These are phyloP conservation scores for Acanthurus leucopareius DNA, from an alignment of 2,797 vertebrate genomes.

Conservation along the genomic window DNA sequence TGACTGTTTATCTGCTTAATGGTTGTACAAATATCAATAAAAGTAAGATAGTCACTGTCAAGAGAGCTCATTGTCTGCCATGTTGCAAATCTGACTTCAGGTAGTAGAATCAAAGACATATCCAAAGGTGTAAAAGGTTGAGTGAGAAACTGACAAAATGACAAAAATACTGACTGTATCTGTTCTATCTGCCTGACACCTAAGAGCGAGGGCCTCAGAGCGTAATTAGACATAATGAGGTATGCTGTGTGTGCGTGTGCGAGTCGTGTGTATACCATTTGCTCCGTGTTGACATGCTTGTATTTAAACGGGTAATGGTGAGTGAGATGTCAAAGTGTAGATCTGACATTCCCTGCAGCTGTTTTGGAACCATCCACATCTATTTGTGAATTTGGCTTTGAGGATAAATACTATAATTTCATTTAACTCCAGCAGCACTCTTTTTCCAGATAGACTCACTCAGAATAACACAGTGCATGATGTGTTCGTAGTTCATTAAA, in stretches of 20 bases:
- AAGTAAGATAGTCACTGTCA: constrained; percentile 36
- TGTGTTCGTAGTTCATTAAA: constrained; percentile 11
- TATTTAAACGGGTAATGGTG: constrained; percentile 24
- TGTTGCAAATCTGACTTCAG: constrained; percentile 9
- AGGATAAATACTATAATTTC: constrained; percentile 54
- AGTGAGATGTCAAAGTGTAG: constrained; percentile 53
- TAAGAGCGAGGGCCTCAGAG: constrained; percentile 3
- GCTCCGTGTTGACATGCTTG: constrained; percentile 23
- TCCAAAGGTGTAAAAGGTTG: constrained; percentile 6
- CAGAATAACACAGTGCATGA: constrained; percentile 27
- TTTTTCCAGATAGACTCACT: constrained; percentile 20
- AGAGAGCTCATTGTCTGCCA: constrained; percentile 13
- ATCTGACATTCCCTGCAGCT: constrained; percentile 54
- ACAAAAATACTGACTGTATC: constrained; percentile 21
- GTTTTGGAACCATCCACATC: constrained; percentile 43
- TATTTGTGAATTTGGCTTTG: constrained; percentile 54
- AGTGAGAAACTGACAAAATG: constrained; percentile 22
- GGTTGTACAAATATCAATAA: constrained; percentile 37
- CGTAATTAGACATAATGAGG: constrained; percentile 56
- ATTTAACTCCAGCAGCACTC: constrained; percentile 29
- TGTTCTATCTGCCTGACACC: constrained; percentile 18
- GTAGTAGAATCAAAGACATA: constrained; percentile 9
- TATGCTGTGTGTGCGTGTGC: constrained; percentile 14
- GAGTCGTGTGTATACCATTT: constrained; percentile 11
- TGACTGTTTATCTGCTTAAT: constrained; percentile 42